phyloP scores from a whole-genome alignment of 2,113 vertebrate species.

The Parus major region DNA sequence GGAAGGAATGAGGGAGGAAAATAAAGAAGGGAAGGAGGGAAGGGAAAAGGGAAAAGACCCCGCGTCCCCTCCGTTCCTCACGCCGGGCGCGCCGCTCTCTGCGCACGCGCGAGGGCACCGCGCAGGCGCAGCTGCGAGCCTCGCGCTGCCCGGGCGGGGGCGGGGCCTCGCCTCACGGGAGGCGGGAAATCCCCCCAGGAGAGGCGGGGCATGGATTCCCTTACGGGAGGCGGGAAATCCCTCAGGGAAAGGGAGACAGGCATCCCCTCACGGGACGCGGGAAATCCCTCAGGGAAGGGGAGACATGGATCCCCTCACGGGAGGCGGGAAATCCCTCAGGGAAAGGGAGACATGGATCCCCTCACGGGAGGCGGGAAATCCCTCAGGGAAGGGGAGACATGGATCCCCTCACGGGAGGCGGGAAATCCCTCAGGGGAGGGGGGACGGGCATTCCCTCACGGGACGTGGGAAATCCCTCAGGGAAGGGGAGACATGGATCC shows the following conservation, averaged over 20 bases:
- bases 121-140: neutral
- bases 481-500: neutral
- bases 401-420: too few relatives aligned
- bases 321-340: too few relatives aligned
- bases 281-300: too few relatives aligned
- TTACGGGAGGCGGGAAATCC: too few relatives aligned
- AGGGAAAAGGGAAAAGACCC: rapidly evolving
- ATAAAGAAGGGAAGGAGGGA: neutral
- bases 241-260: too few relatives aligned
- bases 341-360: neutral
- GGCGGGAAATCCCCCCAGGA: neutral
- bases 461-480: neutral
- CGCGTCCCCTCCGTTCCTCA: rapidly evolving
- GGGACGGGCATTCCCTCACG: too few relatives aligned
- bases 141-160: rapidly evolving
- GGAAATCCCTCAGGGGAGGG: too few relatives aligned
- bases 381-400: too few relatives aligned
- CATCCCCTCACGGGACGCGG: too few relatives aligned
- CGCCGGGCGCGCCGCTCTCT: neutral
- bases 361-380: too few relatives aligned
- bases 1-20: neutral
- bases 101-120: neutral
- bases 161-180: neutral
- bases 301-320: too few relatives aligned
- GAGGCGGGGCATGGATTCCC: neutral